Base-by-base conservation (phyloP, 1,140 invertebrate species). In the Neelides sp. region DNA sequence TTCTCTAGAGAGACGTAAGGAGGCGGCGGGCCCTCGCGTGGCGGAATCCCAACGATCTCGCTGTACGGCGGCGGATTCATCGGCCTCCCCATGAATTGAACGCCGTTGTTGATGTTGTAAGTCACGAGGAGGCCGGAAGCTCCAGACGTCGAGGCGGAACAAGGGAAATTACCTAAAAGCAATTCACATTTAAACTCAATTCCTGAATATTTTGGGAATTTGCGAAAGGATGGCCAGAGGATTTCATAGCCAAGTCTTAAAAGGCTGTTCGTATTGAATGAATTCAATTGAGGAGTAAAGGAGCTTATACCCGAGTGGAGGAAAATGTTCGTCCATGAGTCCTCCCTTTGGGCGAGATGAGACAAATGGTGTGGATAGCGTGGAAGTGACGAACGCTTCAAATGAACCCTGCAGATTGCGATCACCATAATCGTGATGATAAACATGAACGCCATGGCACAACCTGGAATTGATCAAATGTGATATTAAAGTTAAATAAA, bases 61-160 rank as follows among this genome's bases (percentile, higher is more conserved):
- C 66, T 70, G 57, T 77, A 77, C 0, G 75, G 73, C 0, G 75
- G 75, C 1, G 75, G 75, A 47, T 69, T 64, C 1, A 66, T 55
- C 10, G 67, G 64, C 7, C 42, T 40, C 20, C 67, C 66, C 20
- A 70, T 64, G 59, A 69, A 65, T 54, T 69, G 65, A 3, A 69
- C 65, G n/a, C 66, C 68, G 55, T 68, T 68, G 52, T 69, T 68
- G 23, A 69, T 68, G 48, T 70, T 70, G 53, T 69, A 69, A n/a
- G 66, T 68, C n/a, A 69, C 66, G 15, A 64, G 60, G 5, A 65
- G 48, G 4, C 62, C 61, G 23, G 50, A 57, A 32, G 55, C 35
- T 26, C 44, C 47, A 1, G 54, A 53, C 20, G 42, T 52, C n/a
- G n/a, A n/a, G n/a, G n/a, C n/a, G n/a, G n/a, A n/a, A 24, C 54